Evolutionary conservation across 1,140 invertebrate species (phyloP).

Genomic region (Ctenoplectra terminalis): DNA sequence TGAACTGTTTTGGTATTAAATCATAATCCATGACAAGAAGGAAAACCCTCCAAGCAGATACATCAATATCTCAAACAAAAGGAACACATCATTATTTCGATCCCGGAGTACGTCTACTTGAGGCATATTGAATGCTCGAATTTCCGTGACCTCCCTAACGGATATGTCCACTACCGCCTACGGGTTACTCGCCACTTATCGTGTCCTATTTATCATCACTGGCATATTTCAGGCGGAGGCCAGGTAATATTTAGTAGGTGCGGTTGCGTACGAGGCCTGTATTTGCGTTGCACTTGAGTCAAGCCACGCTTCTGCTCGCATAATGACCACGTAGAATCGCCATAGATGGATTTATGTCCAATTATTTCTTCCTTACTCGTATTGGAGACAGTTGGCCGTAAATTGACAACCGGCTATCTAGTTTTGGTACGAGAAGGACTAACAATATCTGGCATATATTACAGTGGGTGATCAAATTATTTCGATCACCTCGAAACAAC

Average conservation of each 20-base stretch:
- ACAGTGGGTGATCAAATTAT: too few species aligned
- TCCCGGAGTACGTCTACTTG: not conserved
- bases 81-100: conserved; percentile 30
- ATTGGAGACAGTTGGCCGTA: conserved; percentile 11
- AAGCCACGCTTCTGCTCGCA: conserved; percentile 49
- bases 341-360: conserved; percentile 70
- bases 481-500: too few species aligned
- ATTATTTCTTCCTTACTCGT: conserved; percentile 66
- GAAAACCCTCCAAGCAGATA: not conserved
- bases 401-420: conserved; percentile 3
- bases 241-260: conserved; percentile 65
- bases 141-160: conserved; percentile 44
- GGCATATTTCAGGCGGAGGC: conserved; percentile 55
- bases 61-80: conserved; percentile 7
- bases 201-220: conserved; percentile 62
- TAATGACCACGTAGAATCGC: conserved; percentile 69
- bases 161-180: conserved; percentile 47
- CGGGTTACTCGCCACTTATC: conserved; percentile 62
- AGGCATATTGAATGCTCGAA: conserved; percentile 34
- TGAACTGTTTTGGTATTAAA: not conserved
- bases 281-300: conserved; percentile 71
- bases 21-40: not conserved
- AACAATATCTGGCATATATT: not conserved
- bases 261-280: conserved; percentile 52
- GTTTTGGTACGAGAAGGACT: not conserved